Percentiles rank a stretch among this genome's conserved stretches.
Conservation (phyloP, 2,888 invertebrate genomes). For the Agrochola litura region DNA sequence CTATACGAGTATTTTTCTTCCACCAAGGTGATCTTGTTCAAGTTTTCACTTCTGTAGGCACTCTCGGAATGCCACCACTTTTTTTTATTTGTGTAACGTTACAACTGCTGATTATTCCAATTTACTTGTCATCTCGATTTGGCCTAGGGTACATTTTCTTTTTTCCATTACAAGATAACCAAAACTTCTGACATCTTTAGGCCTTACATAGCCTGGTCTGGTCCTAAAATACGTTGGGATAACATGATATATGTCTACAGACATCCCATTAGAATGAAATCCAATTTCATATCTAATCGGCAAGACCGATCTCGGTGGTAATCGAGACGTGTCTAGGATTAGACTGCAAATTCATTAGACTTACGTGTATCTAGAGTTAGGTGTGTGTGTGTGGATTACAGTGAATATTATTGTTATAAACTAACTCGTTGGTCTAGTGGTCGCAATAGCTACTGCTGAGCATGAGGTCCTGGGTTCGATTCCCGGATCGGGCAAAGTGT, state of each 20-base stretch:
- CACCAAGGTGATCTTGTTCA: no score
- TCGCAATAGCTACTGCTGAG: no score
- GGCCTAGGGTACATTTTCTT: not conserved
- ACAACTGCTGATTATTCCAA: not conserved
- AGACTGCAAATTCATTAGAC: conserved; percentile 29
- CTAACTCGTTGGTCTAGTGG: no score
- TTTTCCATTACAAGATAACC: conserved; percentile 10
- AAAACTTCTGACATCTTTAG: not conserved
- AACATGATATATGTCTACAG: conserved; percentile 12
- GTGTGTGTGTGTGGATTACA: not conserved
- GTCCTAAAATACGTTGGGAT: conserved; percentile 16
- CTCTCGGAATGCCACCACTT: no score
- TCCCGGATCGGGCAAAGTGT: no score
- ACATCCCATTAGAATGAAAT: conserved; percentile 39
- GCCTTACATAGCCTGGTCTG: not conserved
- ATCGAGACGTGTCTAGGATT: conserved; percentile 20
- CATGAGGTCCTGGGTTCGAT: no score
- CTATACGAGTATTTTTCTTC: no score
- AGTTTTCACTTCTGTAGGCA: no score
- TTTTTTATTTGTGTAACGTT: no score
- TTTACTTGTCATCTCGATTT: not conserved
- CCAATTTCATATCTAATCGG: conserved; percentile 53
- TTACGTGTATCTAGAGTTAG: not conserved
- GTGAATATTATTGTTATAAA: not conserved
- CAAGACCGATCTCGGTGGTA: conserved; percentile 28